phyloP scores from a whole-genome alignment of 2,113 vertebrate species.

The Ascaphus truei region DNA sequence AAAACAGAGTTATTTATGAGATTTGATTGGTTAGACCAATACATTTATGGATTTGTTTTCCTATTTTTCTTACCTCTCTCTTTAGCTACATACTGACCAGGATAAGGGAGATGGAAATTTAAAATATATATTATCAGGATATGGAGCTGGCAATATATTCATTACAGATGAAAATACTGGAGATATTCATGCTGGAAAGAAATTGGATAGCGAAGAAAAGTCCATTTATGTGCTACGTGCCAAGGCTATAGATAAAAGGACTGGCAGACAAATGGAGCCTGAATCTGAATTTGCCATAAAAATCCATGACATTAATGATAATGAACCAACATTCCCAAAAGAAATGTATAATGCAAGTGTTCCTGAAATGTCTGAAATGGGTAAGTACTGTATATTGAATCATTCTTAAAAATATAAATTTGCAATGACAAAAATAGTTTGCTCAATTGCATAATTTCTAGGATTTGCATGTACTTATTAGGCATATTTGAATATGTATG shows the following conservation, averaged over 20 bases:
- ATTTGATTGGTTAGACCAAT: too few relatives aligned
- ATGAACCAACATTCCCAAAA: constrained; percentile 88
- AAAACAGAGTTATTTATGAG: too few relatives aligned
- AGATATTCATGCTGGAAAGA: constrained; percentile 93
- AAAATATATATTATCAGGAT: constrained; percentile 91
- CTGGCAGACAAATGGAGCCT: constrained; percentile 84
- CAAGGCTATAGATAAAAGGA: constrained; percentile 86
- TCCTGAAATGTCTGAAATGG: constrained; percentile 94
- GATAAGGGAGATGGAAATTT: constrained; percentile 90
- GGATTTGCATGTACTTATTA: too few relatives aligned
- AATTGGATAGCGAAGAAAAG: constrained; percentile 93
- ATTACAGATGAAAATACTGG: constrained; percentile 95
- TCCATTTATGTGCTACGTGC: constrained; percentile 86
- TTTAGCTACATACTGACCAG: constrained; percentile 94
- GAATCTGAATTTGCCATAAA: constrained; percentile 98
- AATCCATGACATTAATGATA: constrained; percentile 98
- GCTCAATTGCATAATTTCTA: too few relatives aligned
- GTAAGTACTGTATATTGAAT: constrained; percentile 81
- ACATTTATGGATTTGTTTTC: background rate
- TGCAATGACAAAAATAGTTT: too few relatives aligned
- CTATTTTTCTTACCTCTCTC: constrained; percentile 52
- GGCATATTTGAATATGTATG: too few relatives aligned
- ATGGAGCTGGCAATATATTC: constrained; percentile 90
- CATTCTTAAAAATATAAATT: too few relatives aligned
- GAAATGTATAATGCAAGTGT: constrained; percentile 83